Evolutionary conservation across 1,140 invertebrate genomes (phyloP), one percentile per base, ranked within the genome.

Genomic region (Acyrthosiphon pisum): DNA sequence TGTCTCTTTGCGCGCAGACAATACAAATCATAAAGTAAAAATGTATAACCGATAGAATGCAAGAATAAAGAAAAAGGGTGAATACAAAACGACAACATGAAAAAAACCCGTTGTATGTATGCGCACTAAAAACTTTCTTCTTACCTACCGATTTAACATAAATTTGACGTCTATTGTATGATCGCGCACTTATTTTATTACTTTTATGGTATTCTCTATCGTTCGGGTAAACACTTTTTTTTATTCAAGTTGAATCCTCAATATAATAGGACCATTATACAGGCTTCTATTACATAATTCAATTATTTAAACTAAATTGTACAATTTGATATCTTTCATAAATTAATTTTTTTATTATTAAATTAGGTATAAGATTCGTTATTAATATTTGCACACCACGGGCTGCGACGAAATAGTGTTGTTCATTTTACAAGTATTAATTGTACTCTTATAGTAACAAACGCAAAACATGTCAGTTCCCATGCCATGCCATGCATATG

Each of bases 1-100:
- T 46, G 23, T 86, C 41, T 44, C 41, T 86, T 41, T 86, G 23
- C 26, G 22, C 22, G 23, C 37, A 44, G 41, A 86, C 41, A 86
- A 86, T 86, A 44, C 37, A 86, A 86, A 86, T 86, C 37, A 86
- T 86, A 86, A 41, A 86, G 41, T 86, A 86, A 86, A 86, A 86
- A 86, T 86, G 37, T 41, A 86, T 86, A 86, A 86, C 83, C 37
- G 23, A 44, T 86, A 86, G 41, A 86, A 41, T 26, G 83, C 35
- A 41, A 20, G 37, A 84, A 84, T 68, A 76, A 76, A n/a, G 23
- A 44, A 86, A 84, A 44, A 44, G 83, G 37, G 37, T 86, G 41
- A 23, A 86, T 30, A 44, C 83, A 44, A 86, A 86, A 86, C 26
- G 41, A 86, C 22, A 44, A 86, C 8, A 44, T 30, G 37, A 44